phyloP scores from a whole-genome alignment of 2,888 invertebrate species.

The Crematogaster levior region DNA sequence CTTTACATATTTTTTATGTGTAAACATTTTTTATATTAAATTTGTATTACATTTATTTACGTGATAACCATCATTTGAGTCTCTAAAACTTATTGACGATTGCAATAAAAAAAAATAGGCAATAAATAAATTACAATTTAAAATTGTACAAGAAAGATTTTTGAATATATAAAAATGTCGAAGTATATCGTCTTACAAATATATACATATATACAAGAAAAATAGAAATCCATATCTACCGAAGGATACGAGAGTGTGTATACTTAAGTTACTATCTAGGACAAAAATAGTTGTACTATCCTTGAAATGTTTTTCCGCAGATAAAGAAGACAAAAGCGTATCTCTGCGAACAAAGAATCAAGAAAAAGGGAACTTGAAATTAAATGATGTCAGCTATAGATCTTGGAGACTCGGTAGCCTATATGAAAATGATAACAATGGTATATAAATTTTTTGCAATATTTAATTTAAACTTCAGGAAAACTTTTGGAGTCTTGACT shows the following conservation, averaged over 20 bases:
- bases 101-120: too few relatives aligned
- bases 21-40: background rate
- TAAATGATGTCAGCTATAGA: conserved; percentile 83
- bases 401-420: conserved; percentile 84
- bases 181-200: background rate
- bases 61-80: background rate
- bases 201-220: background rate
- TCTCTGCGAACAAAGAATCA: conserved; percentile 53
- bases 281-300: background rate
- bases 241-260: background rate
- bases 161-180: background rate
- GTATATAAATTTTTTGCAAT: conserved; percentile 60
- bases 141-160: background rate
- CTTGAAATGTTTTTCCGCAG: conserved; percentile 55
- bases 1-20: background rate
- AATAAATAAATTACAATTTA: background rate
- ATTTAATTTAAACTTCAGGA: background rate
- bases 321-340: conserved; percentile 55
- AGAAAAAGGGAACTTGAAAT: conserved; percentile 78
- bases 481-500: background rate
- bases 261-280: background rate
- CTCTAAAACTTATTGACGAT: background rate
- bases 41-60: background rate
- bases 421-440: conserved; percentile 81
- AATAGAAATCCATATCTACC: background rate